Evolutionary conservation across 2,888 invertebrate species (phyloP).

Genomic region (Sarcophaga caerulescens): DNA sequence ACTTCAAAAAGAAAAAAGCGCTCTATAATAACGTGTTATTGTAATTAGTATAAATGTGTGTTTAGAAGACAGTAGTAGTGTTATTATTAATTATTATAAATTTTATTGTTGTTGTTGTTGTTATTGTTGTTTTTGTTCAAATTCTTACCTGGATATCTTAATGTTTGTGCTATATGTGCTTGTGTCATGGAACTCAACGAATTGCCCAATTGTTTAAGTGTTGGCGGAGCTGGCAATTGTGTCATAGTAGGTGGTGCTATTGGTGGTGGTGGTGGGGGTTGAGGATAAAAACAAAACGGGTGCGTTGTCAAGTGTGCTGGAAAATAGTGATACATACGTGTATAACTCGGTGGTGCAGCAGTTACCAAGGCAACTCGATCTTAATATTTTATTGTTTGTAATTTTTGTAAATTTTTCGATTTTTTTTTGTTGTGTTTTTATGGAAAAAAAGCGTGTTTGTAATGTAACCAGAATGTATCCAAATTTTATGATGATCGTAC

Average conservation of each 20-base stretch:
- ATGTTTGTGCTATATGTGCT: conserved; percentile 81
- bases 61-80: not conserved
- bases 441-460: conserved; percentile 41
- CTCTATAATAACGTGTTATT: too few species aligned
- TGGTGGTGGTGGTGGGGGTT: conserved; percentile 79
- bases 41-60: too few species aligned
- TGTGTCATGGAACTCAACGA: conserved; percentile 73
- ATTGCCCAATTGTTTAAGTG: conserved; percentile 78
- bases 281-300: conserved; percentile 82
- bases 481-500: conserved; percentile 35
- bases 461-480: conserved; percentile 20
- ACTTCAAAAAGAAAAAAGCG: too few species aligned
- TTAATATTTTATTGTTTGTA: conserved; percentile 72
- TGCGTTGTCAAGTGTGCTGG: conserved; percentile 83
- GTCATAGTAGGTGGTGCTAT: conserved; percentile 75
- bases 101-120: not conserved
- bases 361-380: conserved; percentile 86
- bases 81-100: not conserved
- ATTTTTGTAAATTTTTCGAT: conserved; percentile 23
- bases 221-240: conserved; percentile 79
- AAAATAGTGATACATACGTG: conserved; percentile 85
- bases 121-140: not conserved
- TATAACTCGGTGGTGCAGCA: conserved; percentile 84
- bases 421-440: conserved; percentile 7
- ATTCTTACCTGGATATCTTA: conserved; percentile 81